Conservation (phyloP, 2,113 vertebrate species). For the Trichechus manatus region DNA sequence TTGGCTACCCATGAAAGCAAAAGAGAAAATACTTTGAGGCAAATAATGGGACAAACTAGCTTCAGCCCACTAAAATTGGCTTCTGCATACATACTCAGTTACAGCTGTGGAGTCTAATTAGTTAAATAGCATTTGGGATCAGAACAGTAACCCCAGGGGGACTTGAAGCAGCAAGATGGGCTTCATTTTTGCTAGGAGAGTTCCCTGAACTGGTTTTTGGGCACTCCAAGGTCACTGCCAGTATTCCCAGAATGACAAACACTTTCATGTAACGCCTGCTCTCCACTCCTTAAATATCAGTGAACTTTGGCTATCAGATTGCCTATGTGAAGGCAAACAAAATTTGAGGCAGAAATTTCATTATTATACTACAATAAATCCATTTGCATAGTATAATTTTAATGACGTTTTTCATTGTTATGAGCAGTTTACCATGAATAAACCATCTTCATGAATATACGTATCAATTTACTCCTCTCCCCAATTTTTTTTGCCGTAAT, state of each 20-base stretch:
- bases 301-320: constrained; percentile 20
- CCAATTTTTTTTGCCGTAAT: constrained; percentile 32
- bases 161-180: neutral
- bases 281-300: neutral
- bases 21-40: constrained; percentile 69
- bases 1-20: constrained; percentile 41
- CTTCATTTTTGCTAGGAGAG: constrained; percentile 21
- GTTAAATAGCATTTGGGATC: constrained; percentile 36
- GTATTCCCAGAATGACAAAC: constrained; percentile 39
- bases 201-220: constrained; percentile 7
- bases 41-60: constrained; percentile 52
- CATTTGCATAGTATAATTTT: constrained; percentile 60
- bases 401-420: constrained; percentile 13
- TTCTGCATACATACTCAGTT: neutral
- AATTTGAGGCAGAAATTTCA: constrained; percentile 29
- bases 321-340: constrained; percentile 28
- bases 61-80: constrained; percentile 46
- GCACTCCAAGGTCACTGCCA: neutral
- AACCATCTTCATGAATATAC: neutral
- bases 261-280: neutral
- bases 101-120: constrained; percentile 26
- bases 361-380: neutral
- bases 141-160: neutral
- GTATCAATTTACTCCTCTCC: neutral
- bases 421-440: constrained; percentile 26